These are phyloP conservation scores for Cyprinodon variegatus DNA, from an alignment of 2,113 vertebrate genomes.

Conservation along the genomic window DNA sequence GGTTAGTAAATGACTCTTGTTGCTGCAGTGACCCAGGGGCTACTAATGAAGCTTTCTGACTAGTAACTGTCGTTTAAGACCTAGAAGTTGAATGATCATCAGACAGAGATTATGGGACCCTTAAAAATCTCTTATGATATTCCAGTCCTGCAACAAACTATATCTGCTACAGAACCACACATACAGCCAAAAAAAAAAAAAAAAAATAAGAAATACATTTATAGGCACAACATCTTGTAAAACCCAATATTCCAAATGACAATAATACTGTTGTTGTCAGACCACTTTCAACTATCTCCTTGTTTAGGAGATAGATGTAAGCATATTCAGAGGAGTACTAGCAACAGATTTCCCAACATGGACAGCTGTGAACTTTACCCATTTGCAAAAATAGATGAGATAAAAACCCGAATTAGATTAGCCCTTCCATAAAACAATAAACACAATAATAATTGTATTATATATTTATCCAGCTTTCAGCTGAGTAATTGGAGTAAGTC, in stretches of 20 bases:
- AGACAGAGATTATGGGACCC: slow-evolving; percentile 54
- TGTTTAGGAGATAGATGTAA: slow-evolving; percentile 16
- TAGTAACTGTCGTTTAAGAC: slow-evolving; percentile 69
- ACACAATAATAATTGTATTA: slow-evolving; percentile 8
- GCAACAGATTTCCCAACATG: not conserved
- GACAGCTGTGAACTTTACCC: not conserved
- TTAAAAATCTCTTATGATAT: slow-evolving; percentile 55
- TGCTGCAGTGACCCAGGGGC: slow-evolving; percentile 70
- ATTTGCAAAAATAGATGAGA: slow-evolving; percentile 1
- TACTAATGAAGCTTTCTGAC: slow-evolving; percentile 75
- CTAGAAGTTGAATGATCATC: slow-evolving; percentile 74
- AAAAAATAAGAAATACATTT: not conserved
- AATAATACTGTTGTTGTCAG: slow-evolving; percentile 18
- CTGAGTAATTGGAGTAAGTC: not conserved
- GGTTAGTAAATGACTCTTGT: slow-evolving; percentile 79
- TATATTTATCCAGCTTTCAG: not conserved
- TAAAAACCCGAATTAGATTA: not conserved
- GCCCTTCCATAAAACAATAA: not conserved
- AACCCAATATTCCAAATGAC: slow-evolving; percentile 38
- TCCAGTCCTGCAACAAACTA: slow-evolving; percentile 43
- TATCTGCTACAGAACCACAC: slow-evolving; percentile 9
- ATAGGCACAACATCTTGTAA: slow-evolving; percentile 20
- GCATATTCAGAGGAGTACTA: slow-evolving; percentile 4
- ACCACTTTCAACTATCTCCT: slow-evolving; percentile 10
- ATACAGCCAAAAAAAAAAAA: not conserved